Conservation (phyloP, 2,113 vertebrate species). For the Lonchura striata region DNA sequence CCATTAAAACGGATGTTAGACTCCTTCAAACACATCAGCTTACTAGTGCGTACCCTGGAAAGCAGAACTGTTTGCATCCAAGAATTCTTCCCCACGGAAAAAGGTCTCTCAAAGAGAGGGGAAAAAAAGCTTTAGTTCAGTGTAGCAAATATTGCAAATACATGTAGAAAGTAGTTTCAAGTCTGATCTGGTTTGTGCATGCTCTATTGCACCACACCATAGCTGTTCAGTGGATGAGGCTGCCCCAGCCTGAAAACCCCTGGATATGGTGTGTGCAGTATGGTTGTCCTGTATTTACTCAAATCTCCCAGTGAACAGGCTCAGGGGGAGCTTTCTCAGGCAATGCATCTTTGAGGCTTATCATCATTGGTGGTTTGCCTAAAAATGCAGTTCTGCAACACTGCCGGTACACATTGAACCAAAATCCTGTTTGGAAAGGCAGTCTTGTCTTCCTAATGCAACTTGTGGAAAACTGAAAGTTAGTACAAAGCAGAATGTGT, state of each 20-base stretch:
- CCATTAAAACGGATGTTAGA: neutral
- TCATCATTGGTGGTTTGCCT: neutral
- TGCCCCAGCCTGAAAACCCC: neutral
- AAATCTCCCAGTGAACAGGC: neutral
- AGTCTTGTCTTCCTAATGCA: neutral
- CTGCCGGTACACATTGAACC: rapidly evolving
- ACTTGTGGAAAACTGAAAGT: neutral
- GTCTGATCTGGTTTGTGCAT: neutral
- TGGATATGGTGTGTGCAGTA: neutral
- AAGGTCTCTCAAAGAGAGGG: neutral
- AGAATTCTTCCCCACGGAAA: neutral
- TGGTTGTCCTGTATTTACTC: neutral
- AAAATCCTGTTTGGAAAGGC: neutral
- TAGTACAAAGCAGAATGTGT: neutral
- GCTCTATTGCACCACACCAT: neutral
- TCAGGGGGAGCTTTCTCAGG: neutral
- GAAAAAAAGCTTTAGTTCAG: neutral
- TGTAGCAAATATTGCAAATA: neutral
- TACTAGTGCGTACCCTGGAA: neutral
- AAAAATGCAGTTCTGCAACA: neutral
- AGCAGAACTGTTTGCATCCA: neutral
- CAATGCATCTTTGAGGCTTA: neutral
- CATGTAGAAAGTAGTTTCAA: neutral
- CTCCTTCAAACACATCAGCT: neutral
- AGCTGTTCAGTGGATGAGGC: neutral